Percentiles rank a stretch among this genome's conserved stretches.
These are phyloP conservation scores for Apodemia zela DNA, from an alignment of 2,888 invertebrate species.

Conservation along the genomic window DNA sequence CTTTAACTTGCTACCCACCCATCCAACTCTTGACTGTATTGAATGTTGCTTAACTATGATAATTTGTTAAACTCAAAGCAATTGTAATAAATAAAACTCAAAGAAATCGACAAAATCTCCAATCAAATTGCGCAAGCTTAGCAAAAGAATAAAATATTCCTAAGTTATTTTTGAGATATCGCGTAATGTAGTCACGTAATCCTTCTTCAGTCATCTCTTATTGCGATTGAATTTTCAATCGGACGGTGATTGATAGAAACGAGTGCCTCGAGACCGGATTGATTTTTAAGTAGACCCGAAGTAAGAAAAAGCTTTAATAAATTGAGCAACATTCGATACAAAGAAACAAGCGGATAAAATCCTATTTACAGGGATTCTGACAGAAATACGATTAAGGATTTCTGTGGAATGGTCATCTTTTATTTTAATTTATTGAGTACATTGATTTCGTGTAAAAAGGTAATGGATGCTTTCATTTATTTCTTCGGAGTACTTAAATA, in stretches of 20 bases:
- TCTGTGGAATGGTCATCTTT: constrained; percentile 29
- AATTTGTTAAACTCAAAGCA: too few relatives aligned
- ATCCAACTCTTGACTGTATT: too few relatives aligned
- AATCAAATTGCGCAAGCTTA: constrained; percentile 1
- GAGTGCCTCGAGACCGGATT: constrained; percentile 51
- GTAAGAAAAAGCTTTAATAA: constrained; percentile 59
- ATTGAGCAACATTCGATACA: constrained; percentile 61
- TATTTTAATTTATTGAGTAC: constrained; percentile 33
- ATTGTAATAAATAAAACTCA: too few relatives aligned
- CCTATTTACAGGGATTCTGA: constrained; percentile 55
- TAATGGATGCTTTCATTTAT: not conserved
- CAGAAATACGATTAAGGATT: constrained; percentile 48
- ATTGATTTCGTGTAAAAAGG: constrained; percentile 31
- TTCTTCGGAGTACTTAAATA: constrained; percentile 1
- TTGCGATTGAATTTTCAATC: constrained; percentile 72
- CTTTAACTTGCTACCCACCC: too few relatives aligned
- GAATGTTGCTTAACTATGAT: too few relatives aligned
- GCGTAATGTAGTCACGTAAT: constrained; percentile 66
- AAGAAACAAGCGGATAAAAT: constrained; percentile 58
- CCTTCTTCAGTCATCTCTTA: constrained; percentile 65
- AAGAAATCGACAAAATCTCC: not conserved
- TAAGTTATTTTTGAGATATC: constrained; percentile 45
- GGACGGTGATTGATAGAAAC: constrained; percentile 73
- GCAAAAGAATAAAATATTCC: constrained; percentile 33
- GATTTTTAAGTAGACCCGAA: constrained; percentile 68